Evolutionary conservation across 1,140 invertebrate species (phyloP), one percentile per base, ranked within the genome.

Genomic region (Penaeus japonicus): DNA sequence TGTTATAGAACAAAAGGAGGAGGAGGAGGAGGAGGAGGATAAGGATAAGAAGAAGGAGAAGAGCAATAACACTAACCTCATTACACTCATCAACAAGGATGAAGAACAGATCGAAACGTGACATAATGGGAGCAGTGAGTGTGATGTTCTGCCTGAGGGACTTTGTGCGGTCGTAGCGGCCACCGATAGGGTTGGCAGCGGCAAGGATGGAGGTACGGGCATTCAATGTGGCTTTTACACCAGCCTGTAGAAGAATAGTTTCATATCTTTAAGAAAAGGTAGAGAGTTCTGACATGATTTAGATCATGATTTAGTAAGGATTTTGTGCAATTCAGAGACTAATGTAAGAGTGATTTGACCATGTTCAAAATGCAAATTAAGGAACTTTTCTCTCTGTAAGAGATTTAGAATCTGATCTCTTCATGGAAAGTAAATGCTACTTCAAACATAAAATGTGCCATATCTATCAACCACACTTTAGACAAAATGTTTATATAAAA

Each of bases 91-190:
- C 98, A 5, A 99, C 96, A 0, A 99, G 93, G 91, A 99, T 98
- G 93, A 99, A 99, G 93, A 99, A 99, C 0, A 99, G 93, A 94
- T 99, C 99, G 92, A 99, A 99, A 92, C 99, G 94, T 0, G 99
- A 99, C 98, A 99, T 99, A 91, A 99, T 99, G 0, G 99, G 99
- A 0, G 98, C 98, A 0, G 97, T 96, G 17, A 99, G 93, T 2
- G 95, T 94, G 0, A 99, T 96, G 93, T 99, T 99, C 92, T 99
- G 97, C 91, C 98, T 96, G 2, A 99, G 93, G 0, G 98, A 98
- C 92, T 98, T 99, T 0, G 97, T 95, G 84, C 97, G 93, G 93
- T 99, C 98, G 93, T 99, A 99, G 32, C 97, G 94, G 1, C 99
- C 98, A 55, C 96, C 96, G 84, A 99, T 96, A 0, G 99, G 99